Conservation (phyloP, 2,113 vertebrate species). For the Uria lomvia region DNA sequence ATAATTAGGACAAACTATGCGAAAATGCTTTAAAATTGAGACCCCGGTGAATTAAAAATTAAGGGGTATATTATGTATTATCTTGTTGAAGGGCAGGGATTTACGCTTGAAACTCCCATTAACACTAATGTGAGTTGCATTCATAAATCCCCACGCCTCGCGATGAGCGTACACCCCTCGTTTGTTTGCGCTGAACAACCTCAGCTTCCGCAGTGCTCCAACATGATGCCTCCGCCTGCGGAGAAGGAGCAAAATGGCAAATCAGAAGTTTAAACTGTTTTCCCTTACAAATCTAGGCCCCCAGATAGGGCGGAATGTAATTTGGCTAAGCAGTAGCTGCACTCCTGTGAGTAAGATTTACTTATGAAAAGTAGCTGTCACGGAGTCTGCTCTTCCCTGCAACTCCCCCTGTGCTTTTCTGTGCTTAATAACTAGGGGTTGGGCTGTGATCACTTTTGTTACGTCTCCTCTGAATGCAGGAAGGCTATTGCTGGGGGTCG, state of each 20-base stretch:
- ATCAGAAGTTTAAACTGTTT: constrained; percentile 20
- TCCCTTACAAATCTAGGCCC: neutral
- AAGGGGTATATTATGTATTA: constrained; percentile 77
- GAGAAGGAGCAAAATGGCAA: neutral
- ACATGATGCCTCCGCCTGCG: neutral
- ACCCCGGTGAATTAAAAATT: constrained; percentile 80
- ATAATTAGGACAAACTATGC: constrained; percentile 81
- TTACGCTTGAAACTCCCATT: constrained; percentile 62
- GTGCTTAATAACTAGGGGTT: neutral
- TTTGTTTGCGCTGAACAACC: constrained; percentile 34
- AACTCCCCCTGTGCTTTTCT: neutral
- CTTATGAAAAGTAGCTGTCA: neutral
- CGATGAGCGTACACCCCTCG: neutral
- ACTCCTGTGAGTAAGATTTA: neutral
- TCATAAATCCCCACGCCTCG: constrained; percentile 41
- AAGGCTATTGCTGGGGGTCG: neutral
- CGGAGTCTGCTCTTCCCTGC: neutral
- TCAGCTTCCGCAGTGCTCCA: neutral
- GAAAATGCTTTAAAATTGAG: constrained; percentile 80
- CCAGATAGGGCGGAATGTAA: neutral
- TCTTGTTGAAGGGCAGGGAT: constrained; percentile 74
- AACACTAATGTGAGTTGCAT: constrained; percentile 52
- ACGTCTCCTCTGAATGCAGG: neutral
- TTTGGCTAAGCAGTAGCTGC: neutral
- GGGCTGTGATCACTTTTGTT: neutral